Conservation (phyloP, 92 coral and sea anemone genomes). For the Actinernus sp. region DNA sequence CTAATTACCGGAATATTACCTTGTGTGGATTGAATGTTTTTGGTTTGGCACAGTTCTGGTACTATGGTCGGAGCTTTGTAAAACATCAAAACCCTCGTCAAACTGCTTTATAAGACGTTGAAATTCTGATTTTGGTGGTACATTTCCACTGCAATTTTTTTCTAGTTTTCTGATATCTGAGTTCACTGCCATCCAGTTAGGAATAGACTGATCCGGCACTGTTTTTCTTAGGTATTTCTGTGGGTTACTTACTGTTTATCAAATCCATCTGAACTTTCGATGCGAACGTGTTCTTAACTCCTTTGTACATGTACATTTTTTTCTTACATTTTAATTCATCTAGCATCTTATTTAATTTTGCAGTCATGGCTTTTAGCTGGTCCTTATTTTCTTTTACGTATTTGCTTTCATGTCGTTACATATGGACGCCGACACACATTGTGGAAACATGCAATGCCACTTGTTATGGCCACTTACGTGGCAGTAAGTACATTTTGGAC, state of each 20-base stretch:
- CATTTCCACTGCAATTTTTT: constrained; percentile 18
- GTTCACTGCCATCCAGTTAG: constrained; percentile 48
- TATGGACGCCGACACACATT: too few relatives aligned
- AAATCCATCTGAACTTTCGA: constrained; percentile 31
- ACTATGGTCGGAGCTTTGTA: not conserved
- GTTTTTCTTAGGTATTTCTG: constrained; percentile 38
- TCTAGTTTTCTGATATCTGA: constrained; percentile 36
- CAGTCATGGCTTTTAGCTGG: too few relatives aligned
- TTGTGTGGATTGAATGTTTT: not conserved
- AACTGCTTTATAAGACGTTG: constrained; percentile 13
- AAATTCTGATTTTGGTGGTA: constrained; percentile 10
- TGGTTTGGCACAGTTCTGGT: not conserved
- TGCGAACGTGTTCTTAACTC: constrained; percentile 29
- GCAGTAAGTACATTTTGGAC: too few relatives aligned
- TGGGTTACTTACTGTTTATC: constrained; percentile 38
- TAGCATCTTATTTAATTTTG: constrained; percentile 13
- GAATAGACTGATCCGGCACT: constrained; percentile 14
- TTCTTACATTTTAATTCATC: constrained; percentile 4
- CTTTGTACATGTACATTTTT: constrained; percentile 27
- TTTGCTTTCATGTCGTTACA: too few relatives aligned
- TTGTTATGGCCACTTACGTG: too few relatives aligned
- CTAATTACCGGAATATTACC: too few relatives aligned
- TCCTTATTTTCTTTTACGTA: too few relatives aligned
- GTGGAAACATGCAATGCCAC: too few relatives aligned
- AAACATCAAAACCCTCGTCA: constrained; percentile 14